phyloP scores from a whole-genome alignment of 2,888 invertebrate genomes.

The Rapana venosa region DNA sequence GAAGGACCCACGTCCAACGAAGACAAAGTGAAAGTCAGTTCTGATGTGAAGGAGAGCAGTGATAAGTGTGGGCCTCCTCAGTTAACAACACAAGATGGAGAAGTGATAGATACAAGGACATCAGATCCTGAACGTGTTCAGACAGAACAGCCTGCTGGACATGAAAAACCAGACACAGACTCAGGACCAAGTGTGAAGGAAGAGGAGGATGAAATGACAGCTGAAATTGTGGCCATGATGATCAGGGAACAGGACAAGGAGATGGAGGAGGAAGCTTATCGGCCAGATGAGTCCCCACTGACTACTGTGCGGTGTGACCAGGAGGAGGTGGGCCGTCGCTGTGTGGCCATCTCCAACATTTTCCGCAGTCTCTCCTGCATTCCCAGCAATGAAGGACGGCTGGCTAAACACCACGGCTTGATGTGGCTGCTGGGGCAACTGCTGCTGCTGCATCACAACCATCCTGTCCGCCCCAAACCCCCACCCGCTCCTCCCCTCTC shows the following conservation, averaged over 20 bases:
- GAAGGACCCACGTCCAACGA: slow-evolving; percentile 39
- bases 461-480: slow-evolving; percentile 80
- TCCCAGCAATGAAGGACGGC: slow-evolving; percentile 91
- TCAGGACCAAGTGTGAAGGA: background rate
- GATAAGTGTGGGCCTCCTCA: background rate
- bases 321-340: slow-evolving; percentile 91
- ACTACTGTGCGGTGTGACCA: slow-evolving; percentile 82
- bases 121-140: too few species aligned
- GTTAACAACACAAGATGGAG: background rate
- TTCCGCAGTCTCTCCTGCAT: slow-evolving; percentile 98
- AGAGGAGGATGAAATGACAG: slow-evolving; percentile 46
- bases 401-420: slow-evolving; percentile 90
- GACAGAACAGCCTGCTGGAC: background rate
- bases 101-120: background rate
- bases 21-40: slow-evolving; percentile 42
- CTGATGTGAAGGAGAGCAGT: slow-evolving; percentile 16
- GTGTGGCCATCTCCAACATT: slow-evolving; percentile 96
- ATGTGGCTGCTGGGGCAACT: slow-evolving; percentile 93
- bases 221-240: slow-evolving; percentile 46
- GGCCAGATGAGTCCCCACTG: slow-evolving; percentile 72
- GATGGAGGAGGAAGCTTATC: slow-evolving; percentile 73
- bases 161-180: background rate
- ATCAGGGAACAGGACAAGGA: slow-evolving; percentile 49
- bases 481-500: slow-evolving; percentile 65
- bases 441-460: slow-evolving; percentile 93